phyloP scores from a whole-genome alignment of 1,140 invertebrate genomes.

The Bombus fervidus region DNA sequence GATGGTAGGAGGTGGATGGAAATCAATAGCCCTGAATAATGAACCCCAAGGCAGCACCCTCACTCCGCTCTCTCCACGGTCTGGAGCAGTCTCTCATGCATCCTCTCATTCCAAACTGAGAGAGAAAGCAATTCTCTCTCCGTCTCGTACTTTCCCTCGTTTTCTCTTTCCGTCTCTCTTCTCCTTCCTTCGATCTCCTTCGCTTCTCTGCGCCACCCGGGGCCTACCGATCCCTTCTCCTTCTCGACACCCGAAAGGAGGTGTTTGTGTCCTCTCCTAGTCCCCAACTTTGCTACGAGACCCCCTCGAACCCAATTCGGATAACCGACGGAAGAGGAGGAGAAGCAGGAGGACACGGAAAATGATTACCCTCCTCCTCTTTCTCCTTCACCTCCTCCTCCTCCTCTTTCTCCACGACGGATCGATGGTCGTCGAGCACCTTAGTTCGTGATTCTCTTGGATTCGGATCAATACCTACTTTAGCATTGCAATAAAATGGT shows the following conservation, averaged over 20 bases:
- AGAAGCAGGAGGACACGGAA: slow-evolving; percentile 61
- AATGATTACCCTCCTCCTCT: slow-evolving; percentile 67
- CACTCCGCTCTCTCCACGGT: slow-evolving; percentile 68
- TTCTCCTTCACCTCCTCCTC: slow-evolving; percentile 53
- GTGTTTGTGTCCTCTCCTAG: slow-evolving; percentile 73
- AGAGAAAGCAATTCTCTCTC: slow-evolving; percentile 55
- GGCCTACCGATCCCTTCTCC: slow-evolving; percentile 62
- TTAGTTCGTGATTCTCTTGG: slow-evolving; percentile 70
- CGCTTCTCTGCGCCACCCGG: slow-evolving; percentile 46
- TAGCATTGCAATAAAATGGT: slow-evolving; percentile 71
- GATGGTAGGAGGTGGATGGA: slow-evolving; percentile 78
- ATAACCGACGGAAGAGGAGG: slow-evolving; percentile 71
- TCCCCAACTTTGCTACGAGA: slow-evolving; percentile 71
- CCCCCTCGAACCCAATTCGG: slow-evolving; percentile 73
- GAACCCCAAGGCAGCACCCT: slow-evolving; percentile 79
- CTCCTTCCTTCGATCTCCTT: slow-evolving; percentile 47
- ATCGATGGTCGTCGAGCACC: slow-evolving; percentile 72
- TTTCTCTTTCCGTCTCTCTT: slow-evolving; percentile 27
- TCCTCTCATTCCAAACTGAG: slow-evolving; percentile 68
- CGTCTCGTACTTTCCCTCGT: slow-evolving; percentile 43
- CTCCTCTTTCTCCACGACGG: slow-evolving; percentile 62
- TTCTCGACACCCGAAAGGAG: slow-evolving; percentile 65
- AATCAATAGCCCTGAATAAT: slow-evolving; percentile 82
- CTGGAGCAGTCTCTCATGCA: slow-evolving; percentile 73
- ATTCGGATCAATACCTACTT: slow-evolving; percentile 72